phyloP scores from a whole-genome alignment of 2,113 vertebrate genomes.

The Eulacestoma nigropectus region DNA sequence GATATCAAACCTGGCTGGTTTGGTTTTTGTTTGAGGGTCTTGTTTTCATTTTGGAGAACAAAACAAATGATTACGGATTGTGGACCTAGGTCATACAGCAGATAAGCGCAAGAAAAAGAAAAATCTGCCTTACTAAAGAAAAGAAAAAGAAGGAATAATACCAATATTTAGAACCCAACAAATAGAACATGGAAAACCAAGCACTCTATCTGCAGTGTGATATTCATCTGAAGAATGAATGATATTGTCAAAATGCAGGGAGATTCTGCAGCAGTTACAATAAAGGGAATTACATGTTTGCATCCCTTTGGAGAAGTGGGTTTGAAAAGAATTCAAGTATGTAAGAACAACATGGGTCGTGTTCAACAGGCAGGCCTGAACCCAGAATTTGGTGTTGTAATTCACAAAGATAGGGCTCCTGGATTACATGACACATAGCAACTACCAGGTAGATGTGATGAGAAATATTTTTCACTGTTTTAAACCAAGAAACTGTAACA shows the following conservation, averaged over 20 bases:
- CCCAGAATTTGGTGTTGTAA: background rate
- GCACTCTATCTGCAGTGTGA: background rate
- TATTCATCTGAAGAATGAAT: background rate
- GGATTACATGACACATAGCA: background rate
- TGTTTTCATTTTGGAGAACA: background rate
- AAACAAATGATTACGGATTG: background rate
- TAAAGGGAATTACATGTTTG: background rate
- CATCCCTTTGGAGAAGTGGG: background rate
- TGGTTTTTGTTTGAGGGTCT: background rate
- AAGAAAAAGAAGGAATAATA: background rate
- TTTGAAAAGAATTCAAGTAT: slow-evolving; percentile 39
- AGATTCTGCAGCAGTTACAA: background rate
- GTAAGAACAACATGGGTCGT: background rate
- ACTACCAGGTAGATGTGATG: background rate
- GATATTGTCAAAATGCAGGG: background rate
- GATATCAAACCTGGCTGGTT: background rate
- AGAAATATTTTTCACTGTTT: background rate
- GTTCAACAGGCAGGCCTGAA: background rate
- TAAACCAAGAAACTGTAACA: background rate
- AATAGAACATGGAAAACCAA: background rate
- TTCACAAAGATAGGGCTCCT: background rate
- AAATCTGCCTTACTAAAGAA: background rate
- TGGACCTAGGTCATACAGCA: background rate
- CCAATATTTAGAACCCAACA: background rate
- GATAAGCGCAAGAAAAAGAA: background rate